Evolutionary conservation across 2,797 vertebrate species (phyloP), one percentile per base, ranked within the genome.

Genomic region (Ctenopoma multispine): DNA sequence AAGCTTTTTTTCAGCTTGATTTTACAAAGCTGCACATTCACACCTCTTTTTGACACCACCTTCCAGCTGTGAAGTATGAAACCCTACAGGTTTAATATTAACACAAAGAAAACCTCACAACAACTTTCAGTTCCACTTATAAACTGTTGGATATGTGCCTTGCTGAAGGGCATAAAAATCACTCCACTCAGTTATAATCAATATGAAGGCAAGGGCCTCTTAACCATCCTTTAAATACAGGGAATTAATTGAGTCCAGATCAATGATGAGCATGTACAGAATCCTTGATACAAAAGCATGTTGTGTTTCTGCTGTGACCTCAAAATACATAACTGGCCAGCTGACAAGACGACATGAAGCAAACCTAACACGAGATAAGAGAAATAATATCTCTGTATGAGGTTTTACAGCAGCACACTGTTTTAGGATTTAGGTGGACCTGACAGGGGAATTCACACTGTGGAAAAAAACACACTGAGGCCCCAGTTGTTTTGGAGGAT

Each of bases 391-490:
- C 5, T 23, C 6, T 40, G 31, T 21, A 4, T 23, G 24, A 48
- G 11, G 10, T 4, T n/a, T 43, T 34, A 34, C 51, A 50, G 24
- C 44, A 7, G 61, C 0, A 38, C 14, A 29, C 1, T 48, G 41
- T 51, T 8, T 9, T 29, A n/a, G 7, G 15, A 20, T 43, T 46
- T 44, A 24, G 11, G 23, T 11, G 17, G 10, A 38, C 2, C 8
- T 7, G 31, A 51, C 23, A 18, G 55, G 70, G 54, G 69, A 59
- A 38, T 59, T 72, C 47, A 62, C 41, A 49, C 12, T 4, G 41
- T 1, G 1, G 31, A 5, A 18, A 34, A 46, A n/a, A 46, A n/a
- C 7, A 44, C 41, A n/a, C 21, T 24, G 44, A 27, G 18, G 40
- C 29, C 0, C 6, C 38, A 0, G 20, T 5, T 46, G 29, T 48